phyloP scores from a whole-genome alignment of 2,888 invertebrate genomes.

The Melieria picta region DNA sequence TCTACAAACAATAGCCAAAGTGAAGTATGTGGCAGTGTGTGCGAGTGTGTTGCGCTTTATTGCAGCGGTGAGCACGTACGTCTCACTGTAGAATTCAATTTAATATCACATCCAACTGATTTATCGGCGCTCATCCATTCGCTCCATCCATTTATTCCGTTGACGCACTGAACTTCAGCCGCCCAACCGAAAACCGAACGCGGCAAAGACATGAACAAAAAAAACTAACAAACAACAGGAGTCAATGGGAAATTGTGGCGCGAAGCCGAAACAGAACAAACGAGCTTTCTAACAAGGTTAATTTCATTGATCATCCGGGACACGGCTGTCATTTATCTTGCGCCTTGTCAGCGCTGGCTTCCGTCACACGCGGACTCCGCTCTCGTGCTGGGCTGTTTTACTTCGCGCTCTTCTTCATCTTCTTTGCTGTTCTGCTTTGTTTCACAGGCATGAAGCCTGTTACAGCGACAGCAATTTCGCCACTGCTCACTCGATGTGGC shows the following conservation, averaged over 20 bases:
- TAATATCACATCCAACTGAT: constrained; percentile 57
- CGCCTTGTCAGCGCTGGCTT: too few species aligned
- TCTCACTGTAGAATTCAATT: constrained; percentile 57
- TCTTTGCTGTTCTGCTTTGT: too few species aligned
- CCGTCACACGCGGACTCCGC: too few species aligned
- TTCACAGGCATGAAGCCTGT: too few species aligned
- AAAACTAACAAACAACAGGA: background rate
- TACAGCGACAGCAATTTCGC: too few species aligned
- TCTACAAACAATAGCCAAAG: background rate
- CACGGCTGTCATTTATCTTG: constrained; percentile 59
- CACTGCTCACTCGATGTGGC: too few species aligned
- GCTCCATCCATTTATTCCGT: background rate
- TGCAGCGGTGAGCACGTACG: background rate
- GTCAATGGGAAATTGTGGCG: too few species aligned
- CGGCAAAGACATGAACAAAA: background rate
- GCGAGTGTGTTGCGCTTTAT: background rate
- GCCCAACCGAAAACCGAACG: too few species aligned
- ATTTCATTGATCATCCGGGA: constrained; percentile 57
- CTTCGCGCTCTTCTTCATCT: too few species aligned
- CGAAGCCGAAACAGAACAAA: constrained; percentile 49
- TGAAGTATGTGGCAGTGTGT: background rate
- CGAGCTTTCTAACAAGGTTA: constrained; percentile 64
- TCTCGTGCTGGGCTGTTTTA: too few species aligned
- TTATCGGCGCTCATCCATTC: constrained; percentile 49
- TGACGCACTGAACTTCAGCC: too few species aligned